phyloP scores from a whole-genome alignment of 2,113 vertebrate species.

The Alces alces region DNA sequence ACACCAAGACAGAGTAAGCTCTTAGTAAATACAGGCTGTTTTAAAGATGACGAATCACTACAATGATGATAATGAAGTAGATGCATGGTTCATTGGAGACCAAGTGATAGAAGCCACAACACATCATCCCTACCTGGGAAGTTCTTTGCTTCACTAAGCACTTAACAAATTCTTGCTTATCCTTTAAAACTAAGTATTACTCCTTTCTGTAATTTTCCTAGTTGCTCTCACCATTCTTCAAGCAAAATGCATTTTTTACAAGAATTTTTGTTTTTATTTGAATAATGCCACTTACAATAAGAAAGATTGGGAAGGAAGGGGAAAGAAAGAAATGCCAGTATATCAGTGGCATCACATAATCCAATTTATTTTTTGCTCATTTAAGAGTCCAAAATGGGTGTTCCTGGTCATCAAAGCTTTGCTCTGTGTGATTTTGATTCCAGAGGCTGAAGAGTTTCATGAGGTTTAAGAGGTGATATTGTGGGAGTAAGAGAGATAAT shows the following conservation, averaged over 20 bases:
- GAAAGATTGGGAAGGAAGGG: not conserved
- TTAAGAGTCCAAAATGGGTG: not conserved
- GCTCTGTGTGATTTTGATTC: not conserved
- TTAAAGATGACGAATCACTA: not conserved
- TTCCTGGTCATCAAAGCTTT: not conserved
- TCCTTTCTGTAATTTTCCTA: not conserved
- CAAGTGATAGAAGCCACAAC: not conserved
- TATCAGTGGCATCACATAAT: not conserved
- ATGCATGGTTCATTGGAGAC: not conserved
- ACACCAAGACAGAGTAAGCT: not conserved
- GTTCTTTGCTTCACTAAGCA: not conserved
- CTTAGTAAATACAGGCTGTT: not conserved
- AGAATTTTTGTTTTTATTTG: not conserved
- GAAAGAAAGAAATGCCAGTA: not conserved
- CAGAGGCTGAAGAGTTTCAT: not conserved
- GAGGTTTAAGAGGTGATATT: not conserved
- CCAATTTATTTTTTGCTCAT: not conserved
- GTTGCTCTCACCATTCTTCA: not conserved
- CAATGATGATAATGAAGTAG: not conserved
- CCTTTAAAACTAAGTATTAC: not conserved
- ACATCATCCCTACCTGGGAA: not conserved
- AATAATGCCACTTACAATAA: not conserved
- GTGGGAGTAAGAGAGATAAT: not conserved
- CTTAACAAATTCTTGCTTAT: not conserved
- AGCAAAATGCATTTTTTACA: not conserved